Base-by-base conservation (phyloP, 1,140 invertebrate species). In the Drosophila sp. region DNA sequence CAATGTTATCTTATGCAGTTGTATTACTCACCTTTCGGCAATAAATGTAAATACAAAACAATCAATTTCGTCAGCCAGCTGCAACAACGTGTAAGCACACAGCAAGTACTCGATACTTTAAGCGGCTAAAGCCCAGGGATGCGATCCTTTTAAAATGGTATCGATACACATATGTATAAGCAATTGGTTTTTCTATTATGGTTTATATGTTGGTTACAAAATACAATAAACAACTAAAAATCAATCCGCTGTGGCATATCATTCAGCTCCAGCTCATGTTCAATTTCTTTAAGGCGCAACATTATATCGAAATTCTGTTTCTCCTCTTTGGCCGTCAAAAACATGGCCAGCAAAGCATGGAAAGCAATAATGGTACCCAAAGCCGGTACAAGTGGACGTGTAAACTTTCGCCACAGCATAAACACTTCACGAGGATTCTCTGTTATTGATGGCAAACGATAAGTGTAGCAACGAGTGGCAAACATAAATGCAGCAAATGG, bases 401-500 rank as follows among this genome's bases (percentile, higher is more conserved):
- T 92, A 4, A 92, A 70, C 71, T 92, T 92, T n/a, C 72, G 60
- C 70, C 91, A 79, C 10, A 93, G 60, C 66, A 87, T 74, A 25
- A 93, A 85, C 1, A 92, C 87, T 71, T 92, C 92, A 7, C 66
- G 67, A 1, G 93, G 93, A 58, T 87, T 89, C 35, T 93, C 86
- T 3, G 84, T 91, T 32, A 93, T 66, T 10, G 92, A 92, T 4
- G 93, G 93, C 33, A 93, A 44, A n/a, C 93, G 77, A 54, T 92
- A 93, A 3, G 93, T 93, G 33, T 79, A 90, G 77, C 92, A 93
- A 40, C 92, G 79, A 32, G 92, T 82, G 33, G 93, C 93, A 66
- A 93, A 90, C 93, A 93, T 91, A 56, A 92, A 92, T 47, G 91
- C 82, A 8, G 92, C 85, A 32, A 93, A 66, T 41, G 93, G 93